These are phyloP conservation scores for Ischnura elegans DNA, from an alignment of 2,888 invertebrate genomes.

Conservation along the genomic window DNA sequence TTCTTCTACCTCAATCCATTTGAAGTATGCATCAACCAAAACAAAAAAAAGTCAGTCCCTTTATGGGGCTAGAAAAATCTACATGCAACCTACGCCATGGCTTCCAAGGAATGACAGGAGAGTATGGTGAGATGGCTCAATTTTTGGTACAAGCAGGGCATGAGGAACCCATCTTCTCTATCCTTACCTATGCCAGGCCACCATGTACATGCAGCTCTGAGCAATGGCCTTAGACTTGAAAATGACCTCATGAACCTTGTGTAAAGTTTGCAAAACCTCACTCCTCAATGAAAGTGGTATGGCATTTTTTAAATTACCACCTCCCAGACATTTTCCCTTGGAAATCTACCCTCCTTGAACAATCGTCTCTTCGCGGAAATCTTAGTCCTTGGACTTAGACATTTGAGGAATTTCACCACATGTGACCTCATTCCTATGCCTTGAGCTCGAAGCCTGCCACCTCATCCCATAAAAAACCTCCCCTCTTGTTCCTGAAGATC, in stretches of 20 bases:
- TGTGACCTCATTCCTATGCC: too few species aligned
- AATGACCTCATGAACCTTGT: constrained; percentile 67
- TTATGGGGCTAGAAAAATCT: constrained; percentile 57
- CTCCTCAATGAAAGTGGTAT: constrained; percentile 68
- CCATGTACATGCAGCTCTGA: constrained; percentile 69
- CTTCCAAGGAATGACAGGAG: constrained; percentile 70
- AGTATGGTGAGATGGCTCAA: constrained; percentile 70
- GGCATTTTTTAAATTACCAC: too few species aligned
- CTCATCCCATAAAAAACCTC: too few species aligned
- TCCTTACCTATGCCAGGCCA: constrained; percentile 70
- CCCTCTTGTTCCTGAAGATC: too few species aligned
- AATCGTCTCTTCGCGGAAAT: too few species aligned
- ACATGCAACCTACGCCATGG: constrained; percentile 59
- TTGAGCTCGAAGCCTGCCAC: too few species aligned
- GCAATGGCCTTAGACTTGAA: neutral
- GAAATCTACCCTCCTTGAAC: too few species aligned
- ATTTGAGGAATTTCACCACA: too few species aligned
- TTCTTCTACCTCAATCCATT: constrained; percentile 71
- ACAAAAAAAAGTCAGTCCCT: constrained; percentile 32
- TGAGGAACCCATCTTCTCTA: constrained; percentile 66
- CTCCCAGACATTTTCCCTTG: too few species aligned
- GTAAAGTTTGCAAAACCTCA: constrained; percentile 70
- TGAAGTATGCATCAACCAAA: constrained; percentile 52
- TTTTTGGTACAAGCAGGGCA: constrained; percentile 70
- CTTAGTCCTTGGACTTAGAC: too few species aligned